Evolutionary conservation across 2,797 vertebrate genomes (phyloP).

Genomic region (Hylomyscus alleni): DNA sequence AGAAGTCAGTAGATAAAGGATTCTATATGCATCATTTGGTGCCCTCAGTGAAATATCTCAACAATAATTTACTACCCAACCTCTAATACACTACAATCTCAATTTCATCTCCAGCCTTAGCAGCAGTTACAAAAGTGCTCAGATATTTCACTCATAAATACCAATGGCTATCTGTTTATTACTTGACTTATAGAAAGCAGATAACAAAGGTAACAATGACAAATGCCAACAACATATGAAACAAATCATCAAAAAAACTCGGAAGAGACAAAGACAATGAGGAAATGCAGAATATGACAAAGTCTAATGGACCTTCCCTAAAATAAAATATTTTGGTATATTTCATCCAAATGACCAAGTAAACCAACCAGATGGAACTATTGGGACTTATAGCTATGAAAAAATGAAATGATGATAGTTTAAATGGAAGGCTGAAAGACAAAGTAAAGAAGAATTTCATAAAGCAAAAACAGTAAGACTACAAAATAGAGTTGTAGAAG

Average conservation of each 20-base stretch:
- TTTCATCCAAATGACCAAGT: neutral
- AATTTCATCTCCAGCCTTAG: accelerated
- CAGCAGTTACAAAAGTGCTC: neutral
- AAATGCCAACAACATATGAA: neutral
- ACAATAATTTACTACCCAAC: neutral
- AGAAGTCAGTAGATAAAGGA: neutral
- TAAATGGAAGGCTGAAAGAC: neutral
- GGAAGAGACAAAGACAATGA: constrained; percentile 9
- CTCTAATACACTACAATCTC: neutral
- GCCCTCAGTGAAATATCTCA: neutral
- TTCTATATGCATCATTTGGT: neutral
- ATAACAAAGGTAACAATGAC: neutral
- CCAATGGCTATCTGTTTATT: neutral
- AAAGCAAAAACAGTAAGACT: neutral
- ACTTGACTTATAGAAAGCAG: neutral
- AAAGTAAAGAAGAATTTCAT: neutral
- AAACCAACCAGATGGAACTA: neutral
- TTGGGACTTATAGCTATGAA: neutral
- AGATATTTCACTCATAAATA: neutral
- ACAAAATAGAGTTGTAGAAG: neutral
- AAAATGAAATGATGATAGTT: neutral
- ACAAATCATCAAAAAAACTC: neutral
- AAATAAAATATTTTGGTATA: neutral
- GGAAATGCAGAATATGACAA: neutral
- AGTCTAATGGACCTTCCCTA: neutral